Evolutionary conservation across 2,797 vertebrate genomes (phyloP), one percentile per base, ranked within the genome.

Genomic region (Numenius phaeopus): DNA sequence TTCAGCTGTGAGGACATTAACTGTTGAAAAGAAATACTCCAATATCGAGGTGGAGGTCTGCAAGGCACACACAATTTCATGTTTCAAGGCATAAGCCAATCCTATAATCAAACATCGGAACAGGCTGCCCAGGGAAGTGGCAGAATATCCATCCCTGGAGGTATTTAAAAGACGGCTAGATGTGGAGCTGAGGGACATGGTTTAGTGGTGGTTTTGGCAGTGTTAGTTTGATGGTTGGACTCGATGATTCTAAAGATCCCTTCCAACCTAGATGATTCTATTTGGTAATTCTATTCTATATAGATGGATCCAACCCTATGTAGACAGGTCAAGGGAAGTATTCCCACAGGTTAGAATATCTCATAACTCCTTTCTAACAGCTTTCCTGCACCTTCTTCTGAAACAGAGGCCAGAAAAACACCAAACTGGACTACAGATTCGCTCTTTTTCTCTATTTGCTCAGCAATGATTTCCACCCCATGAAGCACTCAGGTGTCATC

Each of bases 401-500:
- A 87, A 94, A 71, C 0, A 10, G 81, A 89, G 66, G 57, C 21
- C 47, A 87, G 57, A 73, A 92, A 87, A 59, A 18, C 39, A 27
- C 22, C 50, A 79, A 85, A 34, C 37, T 29, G 40, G 82, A 40
- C 59, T 78, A 71, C 55, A 79, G 37, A 52, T 58, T 34, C 6
- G 3, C 58, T 69, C 40, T 22, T 55, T 26, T 83, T 52, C 50
- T 85, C 9, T 71, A 1, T 79, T 78, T 29, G 85, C 80, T 85
- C 90, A 79, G 87, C 1, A 26, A 44, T 3, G 3, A 83, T 50
- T 89, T 87, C 62, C 1, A 23, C 58, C 37, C 80, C 0, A 2
- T 20, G 91, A 80, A 83, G 76, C 30, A 7, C 84, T 93, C 62
- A 89, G 65, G 78, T 85, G 72, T 94, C 89, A 88, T 93, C 90